These are phyloP conservation scores for Crossaster papposus DNA, from an alignment of 53 echinoderm and acorn worm genomes.

Conservation along the genomic window DNA sequence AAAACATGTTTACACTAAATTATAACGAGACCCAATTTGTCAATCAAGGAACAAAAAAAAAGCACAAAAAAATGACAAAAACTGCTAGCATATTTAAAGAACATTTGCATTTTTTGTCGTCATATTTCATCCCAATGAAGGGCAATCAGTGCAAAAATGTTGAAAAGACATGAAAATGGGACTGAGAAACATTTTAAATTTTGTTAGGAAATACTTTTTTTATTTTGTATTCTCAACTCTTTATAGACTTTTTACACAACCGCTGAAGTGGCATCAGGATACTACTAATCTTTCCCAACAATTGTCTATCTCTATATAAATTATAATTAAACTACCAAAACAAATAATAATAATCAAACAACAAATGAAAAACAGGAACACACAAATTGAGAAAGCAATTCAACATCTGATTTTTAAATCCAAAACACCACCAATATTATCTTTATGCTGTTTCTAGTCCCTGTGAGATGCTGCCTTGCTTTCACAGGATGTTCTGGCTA, in stretches of 20 bases:
- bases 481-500: constrained; percentile 11
- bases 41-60: not conserved
- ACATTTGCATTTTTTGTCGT: too few relatives aligned
- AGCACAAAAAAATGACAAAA: not conserved
- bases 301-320: not conserved
- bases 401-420: not conserved
- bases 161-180: too few relatives aligned
- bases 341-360: not conserved
- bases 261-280: too few relatives aligned
- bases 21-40: not conserved
- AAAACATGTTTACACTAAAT: too few relatives aligned
- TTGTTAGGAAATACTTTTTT: too few relatives aligned
- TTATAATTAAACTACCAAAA: not conserved
- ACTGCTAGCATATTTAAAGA: not conserved
- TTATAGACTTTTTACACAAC: too few relatives aligned
- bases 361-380: not conserved
- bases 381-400: not conserved
- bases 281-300: too few relatives aligned
- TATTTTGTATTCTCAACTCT: too few relatives aligned
- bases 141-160: too few relatives aligned
- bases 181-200: too few relatives aligned
- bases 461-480: not conserved
- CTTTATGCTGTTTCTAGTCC: not conserved
- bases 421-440: not conserved
- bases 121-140: too few relatives aligned